phyloP scores from a whole-genome alignment of 2,888 invertebrate species.

The Drosophila paracracens region DNA sequence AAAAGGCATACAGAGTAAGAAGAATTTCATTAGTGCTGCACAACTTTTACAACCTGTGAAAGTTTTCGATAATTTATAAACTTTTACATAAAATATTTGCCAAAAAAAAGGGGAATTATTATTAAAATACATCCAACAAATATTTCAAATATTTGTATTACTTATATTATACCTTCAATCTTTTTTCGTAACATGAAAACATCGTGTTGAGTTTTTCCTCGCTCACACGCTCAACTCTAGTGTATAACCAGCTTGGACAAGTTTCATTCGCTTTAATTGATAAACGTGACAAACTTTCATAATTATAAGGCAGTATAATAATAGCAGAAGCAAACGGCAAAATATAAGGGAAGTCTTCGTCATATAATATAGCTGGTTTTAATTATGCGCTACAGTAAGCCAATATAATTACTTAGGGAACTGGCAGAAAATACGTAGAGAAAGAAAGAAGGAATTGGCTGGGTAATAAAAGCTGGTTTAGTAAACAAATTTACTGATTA shows the following conservation, averaged over 20 bases:
- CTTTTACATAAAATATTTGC: background rate
- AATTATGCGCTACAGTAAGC: conserved; percentile 56
- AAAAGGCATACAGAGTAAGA: background rate
- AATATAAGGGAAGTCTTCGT: conserved; percentile 7
- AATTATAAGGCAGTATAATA: conserved; percentile 37
- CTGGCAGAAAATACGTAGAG: background rate
- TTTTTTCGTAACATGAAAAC: background rate
- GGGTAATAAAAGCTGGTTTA: conserved; percentile 5
- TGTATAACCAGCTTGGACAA: conserved; percentile 20
- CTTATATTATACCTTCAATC: background rate
- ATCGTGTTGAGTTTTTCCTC: background rate
- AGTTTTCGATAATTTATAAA: background rate
- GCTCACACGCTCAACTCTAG: background rate
- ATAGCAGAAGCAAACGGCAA: conserved; percentile 13
- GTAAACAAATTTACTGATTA: conserved; percentile 46
- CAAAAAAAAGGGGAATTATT: background rate
- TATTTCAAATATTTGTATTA: background rate
- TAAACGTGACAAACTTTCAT: conserved; percentile 74
- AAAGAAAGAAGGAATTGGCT: conserved; percentile 10
- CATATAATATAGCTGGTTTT: conserved; percentile 41
- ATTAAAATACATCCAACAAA: background rate
- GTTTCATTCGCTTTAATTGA: conserved; percentile 43
- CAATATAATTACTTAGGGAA: conserved; percentile 44
- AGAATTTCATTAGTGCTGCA: background rate
- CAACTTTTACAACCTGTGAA: background rate